A percentile compares a stretch with the other conserved stretches of the same genome.
Evolutionary conservation across 2,113 vertebrate genomes (phyloP).

Genomic region (Pavo muticus): DNA sequence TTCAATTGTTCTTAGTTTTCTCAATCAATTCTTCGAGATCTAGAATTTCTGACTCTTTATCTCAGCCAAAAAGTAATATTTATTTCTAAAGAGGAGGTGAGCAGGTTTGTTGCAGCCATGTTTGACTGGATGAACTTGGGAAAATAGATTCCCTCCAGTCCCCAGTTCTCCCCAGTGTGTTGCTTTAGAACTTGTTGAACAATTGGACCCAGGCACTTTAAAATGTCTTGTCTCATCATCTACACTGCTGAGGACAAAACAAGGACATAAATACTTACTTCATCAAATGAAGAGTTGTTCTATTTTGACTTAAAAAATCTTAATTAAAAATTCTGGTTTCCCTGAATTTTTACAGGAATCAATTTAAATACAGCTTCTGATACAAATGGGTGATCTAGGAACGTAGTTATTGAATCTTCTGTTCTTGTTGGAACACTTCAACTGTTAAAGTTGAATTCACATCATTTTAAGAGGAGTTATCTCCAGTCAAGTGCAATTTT

Average conservation of each 20-base stretch:
- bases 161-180: neutral
- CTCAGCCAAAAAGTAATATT: neutral
- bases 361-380: neutral
- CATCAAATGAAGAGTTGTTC: neutral
- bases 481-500: neutral
- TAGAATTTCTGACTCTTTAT: slow-evolving; percentile 27
- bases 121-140: neutral
- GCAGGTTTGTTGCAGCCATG: neutral
- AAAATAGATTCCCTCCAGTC: neutral
- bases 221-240: neutral
- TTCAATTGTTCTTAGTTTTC: slow-evolving; percentile 25
- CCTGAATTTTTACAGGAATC: neutral
- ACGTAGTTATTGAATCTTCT: neutral
- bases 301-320: neutral
- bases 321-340: neutral
- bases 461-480: neutral
- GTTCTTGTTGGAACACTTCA: neutral
- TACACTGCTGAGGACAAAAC: neutral
- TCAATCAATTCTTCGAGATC: slow-evolving; percentile 27
- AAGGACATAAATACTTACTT: neutral
- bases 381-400: neutral
- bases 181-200: neutral
- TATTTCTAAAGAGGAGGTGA: neutral
- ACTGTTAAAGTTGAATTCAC: neutral
- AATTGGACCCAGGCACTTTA: neutral